Evolutionary conservation across 2,888 invertebrate species (phyloP), one percentile per base, ranked within the genome.

Genomic region (Cephus runcator): DNA sequence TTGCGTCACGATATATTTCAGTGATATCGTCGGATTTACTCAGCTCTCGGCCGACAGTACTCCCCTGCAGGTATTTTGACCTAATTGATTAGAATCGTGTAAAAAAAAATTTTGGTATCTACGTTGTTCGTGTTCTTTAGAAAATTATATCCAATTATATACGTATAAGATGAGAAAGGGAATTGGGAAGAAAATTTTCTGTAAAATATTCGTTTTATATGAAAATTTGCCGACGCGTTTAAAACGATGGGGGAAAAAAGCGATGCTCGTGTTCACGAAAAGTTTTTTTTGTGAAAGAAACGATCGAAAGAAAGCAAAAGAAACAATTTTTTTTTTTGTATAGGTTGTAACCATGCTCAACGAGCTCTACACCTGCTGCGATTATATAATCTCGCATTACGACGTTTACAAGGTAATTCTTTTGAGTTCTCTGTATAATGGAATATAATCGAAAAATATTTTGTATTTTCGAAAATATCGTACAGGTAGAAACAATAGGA

Each of bases 281-380:
- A 23, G 3, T 3, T 56, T 56, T 56, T 56, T 56, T 2, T 23
- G n/a, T n/a, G n/a, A n/a, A n/a, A n/a, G n/a, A n/a, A n/a, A n/a
- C n/a, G n/a, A n/a, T n/a, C n/a, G n/a, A n/a, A n/a, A n/a, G n/a
- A n/a, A n/a, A n/a, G n/a, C 56, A 23, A 56, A 23, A 30, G 11
- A 30, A 69, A 12, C 1, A 6, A 33, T 31, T 31, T 33, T 33
- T 69, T 68, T 35, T 69, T 36, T 36, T 76, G 31, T 31, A 2
- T 12, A 97, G 95, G 96, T 98, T 2, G 97, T 98, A 73, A 96
- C 96, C 89, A 94, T 98, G 84, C 92, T 98, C 73, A 98, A 98
- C 89, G 97, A 97, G 88, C 92, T 98, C 75, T 98, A 98, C 92
- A 97, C 97, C 0, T 95, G 96, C 85, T 97, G 97, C 88, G 98